Evolutionary conservation across 53 echinoderm and acorn worm genomes (phyloP).

Genomic region (Temnopleurus reevesii): DNA sequence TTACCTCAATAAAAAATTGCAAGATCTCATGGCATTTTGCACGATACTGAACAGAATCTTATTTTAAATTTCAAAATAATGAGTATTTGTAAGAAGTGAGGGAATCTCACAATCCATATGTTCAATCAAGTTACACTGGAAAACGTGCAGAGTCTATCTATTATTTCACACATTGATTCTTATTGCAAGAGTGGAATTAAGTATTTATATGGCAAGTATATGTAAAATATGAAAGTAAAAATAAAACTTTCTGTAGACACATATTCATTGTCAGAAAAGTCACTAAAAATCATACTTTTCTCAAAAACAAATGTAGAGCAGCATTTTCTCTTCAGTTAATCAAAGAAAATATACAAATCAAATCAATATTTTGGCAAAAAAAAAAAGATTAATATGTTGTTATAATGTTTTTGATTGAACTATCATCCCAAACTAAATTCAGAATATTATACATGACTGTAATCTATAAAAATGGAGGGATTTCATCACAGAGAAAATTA

Average conservation of each 20-base stretch:
- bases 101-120: background rate
- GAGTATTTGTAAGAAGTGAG: background rate
- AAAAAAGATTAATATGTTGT: background rate
- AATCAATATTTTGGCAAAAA: background rate
- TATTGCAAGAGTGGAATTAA: conserved; percentile 38
- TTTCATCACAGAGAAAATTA: background rate
- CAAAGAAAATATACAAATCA: conserved; percentile 13
- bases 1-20: conserved; percentile 31
- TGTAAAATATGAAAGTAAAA: conserved; percentile 9
- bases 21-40: conserved; percentile 41
- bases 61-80: background rate
- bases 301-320: conserved; percentile 8
- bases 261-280: conserved; percentile 16
- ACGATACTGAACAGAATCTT: background rate
- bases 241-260: background rate
- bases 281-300: conserved; percentile 15
- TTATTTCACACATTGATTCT: conserved; percentile 28
- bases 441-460: background rate
- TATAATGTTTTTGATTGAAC: background rate
- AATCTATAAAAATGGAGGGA: conserved; percentile 19
- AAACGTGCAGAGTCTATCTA: background rate
- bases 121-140: background rate
- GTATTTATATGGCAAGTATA: conserved; percentile 18
- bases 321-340: conserved; percentile 9
- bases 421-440: background rate